Percentiles rank a stretch among this genome's conserved stretches.
Evolutionary conservation across 2,797 vertebrate genomes (phyloP).

Genomic region (Falco biarmicus): DNA sequence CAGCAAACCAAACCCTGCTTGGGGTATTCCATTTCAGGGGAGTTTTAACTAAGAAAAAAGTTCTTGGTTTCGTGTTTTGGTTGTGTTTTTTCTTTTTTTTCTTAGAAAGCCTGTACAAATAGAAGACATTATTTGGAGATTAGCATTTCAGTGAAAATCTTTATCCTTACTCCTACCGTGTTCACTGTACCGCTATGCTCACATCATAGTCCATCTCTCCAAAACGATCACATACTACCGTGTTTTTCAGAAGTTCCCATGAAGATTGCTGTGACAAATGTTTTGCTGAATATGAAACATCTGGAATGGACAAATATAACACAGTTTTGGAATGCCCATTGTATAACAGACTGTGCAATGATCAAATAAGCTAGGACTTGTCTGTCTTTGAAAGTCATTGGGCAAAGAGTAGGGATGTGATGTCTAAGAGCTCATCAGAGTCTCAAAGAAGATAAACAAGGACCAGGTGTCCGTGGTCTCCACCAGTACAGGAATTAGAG

Average conservation of each 20-base stretch:
- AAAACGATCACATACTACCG: neutral
- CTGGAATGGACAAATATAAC: neutral
- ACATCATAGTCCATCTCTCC: neutral
- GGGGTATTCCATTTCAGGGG: neutral
- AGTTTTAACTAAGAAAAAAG: neutral
- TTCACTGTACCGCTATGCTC: neutral
- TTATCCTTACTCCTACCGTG: neutral
- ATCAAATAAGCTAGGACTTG: neutral
- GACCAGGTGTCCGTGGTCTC: neutral
- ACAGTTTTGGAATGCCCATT: neutral
- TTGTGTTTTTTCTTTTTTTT: neutral
- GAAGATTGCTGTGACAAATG: neutral
- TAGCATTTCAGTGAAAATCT: neutral
- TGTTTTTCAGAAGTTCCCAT: neutral
- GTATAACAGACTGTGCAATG: neutral
- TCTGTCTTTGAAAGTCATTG: neutral
- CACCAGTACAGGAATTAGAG: conserved; percentile 27
- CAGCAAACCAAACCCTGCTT: neutral
- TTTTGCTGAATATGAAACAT: neutral
- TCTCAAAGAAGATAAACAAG: conserved; percentile 44
- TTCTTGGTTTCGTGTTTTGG: too few species aligned
- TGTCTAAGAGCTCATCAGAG: neutral
- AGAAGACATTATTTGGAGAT: neutral
- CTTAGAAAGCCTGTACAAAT: neutral
- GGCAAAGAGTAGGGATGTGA: neutral